Conservation (phyloP, 2,113 vertebrate genomes). For the Lota lota region DNA sequence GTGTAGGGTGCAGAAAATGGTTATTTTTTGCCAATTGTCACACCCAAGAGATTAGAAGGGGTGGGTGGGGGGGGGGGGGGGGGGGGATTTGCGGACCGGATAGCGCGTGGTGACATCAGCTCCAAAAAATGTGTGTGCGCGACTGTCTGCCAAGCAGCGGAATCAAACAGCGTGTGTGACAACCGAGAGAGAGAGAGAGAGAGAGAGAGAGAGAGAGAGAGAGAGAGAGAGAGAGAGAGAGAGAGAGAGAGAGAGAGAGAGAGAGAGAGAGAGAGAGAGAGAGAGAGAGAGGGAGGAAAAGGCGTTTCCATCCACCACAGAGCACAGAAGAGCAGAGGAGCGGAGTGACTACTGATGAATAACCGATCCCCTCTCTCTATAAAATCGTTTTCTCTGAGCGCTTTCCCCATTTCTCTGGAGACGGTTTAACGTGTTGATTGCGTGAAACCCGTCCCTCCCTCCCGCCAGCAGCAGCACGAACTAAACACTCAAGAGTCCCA, state of each 20-base stretch:
- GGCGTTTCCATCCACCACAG: slow-evolving; percentile 69
- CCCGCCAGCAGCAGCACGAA: too few species aligned
- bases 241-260: slow-evolving; percentile 18
- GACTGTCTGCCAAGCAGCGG: slow-evolving; percentile 41
- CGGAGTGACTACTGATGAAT: slow-evolving; percentile 13
- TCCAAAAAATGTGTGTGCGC: slow-evolving; percentile 69
- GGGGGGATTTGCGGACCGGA: slow-evolving; percentile 70
- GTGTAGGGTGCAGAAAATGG: too few species aligned
- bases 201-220: slow-evolving; percentile 3
- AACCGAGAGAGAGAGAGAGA: slow-evolving; percentile 5
- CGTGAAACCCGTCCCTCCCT: too few species aligned
- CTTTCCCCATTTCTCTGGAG: neutral
- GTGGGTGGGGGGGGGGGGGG: neutral
- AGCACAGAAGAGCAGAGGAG: slow-evolving; percentile 27
- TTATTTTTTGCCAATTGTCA: too few species aligned
- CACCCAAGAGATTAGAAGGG: slow-evolving; percentile 34
- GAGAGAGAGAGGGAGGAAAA: slow-evolving; percentile 42
- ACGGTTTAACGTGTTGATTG: too few species aligned
- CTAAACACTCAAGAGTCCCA: neutral
- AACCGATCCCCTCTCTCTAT: neutral
- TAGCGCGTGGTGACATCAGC: slow-evolving; percentile 74
- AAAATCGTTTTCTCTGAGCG: slow-evolving; percentile 18
- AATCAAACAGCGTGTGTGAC: slow-evolving; percentile 26
- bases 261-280: slow-evolving; percentile 27
- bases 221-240: slow-evolving; percentile 33